Evolutionary conservation across 2,888 invertebrate species (phyloP), one percentile per base, ranked within the genome.

Genomic region (Leucania comma): DNA sequence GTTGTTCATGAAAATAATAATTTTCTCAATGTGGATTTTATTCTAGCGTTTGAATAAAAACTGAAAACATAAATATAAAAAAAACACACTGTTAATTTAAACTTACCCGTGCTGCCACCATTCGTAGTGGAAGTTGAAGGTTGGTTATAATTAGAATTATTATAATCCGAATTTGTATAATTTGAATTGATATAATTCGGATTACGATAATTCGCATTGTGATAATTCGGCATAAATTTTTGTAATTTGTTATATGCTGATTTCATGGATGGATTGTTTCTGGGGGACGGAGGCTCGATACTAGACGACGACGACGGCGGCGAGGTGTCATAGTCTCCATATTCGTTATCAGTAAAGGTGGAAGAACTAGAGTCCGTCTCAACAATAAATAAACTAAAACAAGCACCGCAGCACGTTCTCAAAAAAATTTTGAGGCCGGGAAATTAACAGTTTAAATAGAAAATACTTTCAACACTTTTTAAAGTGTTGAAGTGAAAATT

Each of bases 381-480:
- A 38, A 35, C 14, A 17, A 22, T 14, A 32, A 59, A 76, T 2
- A 68, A 51, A 20, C 6, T 5, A 22, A 24, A 48, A 56, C 77
- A 79, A 29, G 59, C n/a, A 24, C 1, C 0, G 10, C 1, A 53
- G 24, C 58, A 81, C 38, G 58, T 38, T 2, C 22, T 22, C 0
- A 53, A n/a, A 57, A 24, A 35, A 66, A 81, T 81, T 63, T 81
- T 79, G 61, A 62, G 3, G 54, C 32, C 51, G 50, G 56, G 48
- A 48, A 48, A 29, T 38, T 0, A 20, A 65, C 67, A 32, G 24
- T 20, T 20, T 12, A 14, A 29, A 64, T 8, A 4, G 2, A 62
- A 59, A 58, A 56, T 57, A 20, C n/a, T 51, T 48, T 53, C n/a
- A 70, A 57, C 70, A 64, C 57, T 26, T 24, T n/a, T 9, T 3